Percentiles rank a stretch among this genome's conserved stretches.
phyloP scores from a whole-genome alignment of 2,113 vertebrate genomes.

The Oryctolagus cuniculus region DNA sequence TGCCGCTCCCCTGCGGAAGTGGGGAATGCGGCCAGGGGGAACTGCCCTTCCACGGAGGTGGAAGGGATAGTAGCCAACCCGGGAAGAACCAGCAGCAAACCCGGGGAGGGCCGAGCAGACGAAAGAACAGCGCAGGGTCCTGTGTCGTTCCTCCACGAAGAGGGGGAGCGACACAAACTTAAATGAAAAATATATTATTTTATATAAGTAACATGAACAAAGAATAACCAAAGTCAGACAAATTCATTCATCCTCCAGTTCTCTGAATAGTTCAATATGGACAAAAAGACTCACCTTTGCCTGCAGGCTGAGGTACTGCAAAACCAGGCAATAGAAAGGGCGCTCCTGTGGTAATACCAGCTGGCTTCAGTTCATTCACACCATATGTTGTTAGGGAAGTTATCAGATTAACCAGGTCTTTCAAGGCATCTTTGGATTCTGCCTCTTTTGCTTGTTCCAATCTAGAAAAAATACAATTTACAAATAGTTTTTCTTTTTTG shows the following conservation, averaged over 20 bases:
- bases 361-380: slow-evolving; percentile 96
- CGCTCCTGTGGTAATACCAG: slow-evolving; percentile 95
- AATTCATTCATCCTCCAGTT: not conserved
- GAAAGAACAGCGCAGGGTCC: no score
- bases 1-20: no score
- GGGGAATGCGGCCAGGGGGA: no score
- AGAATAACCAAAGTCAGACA: not conserved
- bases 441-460: slow-evolving; percentile 98
- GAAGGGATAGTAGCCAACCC: no score
- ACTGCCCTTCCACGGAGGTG: no score
- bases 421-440: slow-evolving; percentile 97
- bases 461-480: slow-evolving; percentile 85
- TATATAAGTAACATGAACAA: not conserved
- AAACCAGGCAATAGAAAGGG: slow-evolving; percentile 98
- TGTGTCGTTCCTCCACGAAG: no score
- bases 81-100: no score
- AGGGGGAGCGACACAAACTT: no score
- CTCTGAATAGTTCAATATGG: not conserved
- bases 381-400: slow-evolving; percentile 97
- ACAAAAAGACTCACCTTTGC: slow-evolving; percentile 91
- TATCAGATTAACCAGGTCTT: slow-evolving; percentile 97
- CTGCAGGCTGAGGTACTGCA: slow-evolving; percentile 95
- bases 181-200: not conserved
- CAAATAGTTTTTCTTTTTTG: slow-evolving; percentile 6
- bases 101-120: no score